phyloP scores from a whole-genome alignment of 2,888 invertebrate genomes.

The Gnatocerus cornutus region DNA sequence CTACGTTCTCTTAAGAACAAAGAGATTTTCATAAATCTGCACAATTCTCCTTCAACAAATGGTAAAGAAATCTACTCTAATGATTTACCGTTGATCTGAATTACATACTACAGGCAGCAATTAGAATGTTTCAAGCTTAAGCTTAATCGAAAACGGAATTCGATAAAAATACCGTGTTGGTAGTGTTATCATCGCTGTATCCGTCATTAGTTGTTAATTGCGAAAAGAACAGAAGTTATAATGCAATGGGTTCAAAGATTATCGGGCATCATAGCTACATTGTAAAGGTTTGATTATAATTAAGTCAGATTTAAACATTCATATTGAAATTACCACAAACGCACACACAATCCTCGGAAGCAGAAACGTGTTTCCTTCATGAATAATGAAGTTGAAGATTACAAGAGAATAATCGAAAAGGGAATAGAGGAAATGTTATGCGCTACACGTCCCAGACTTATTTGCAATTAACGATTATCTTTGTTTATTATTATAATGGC shows the following conservation, averaged over 20 bases:
- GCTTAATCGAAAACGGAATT: slow-evolving; percentile 42
- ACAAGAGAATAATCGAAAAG: slow-evolving; percentile 34
- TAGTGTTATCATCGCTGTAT: slow-evolving; percentile 33
- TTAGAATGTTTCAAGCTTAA: slow-evolving; percentile 14
- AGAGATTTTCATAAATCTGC: neutral
- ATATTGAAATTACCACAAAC: slow-evolving; percentile 33
- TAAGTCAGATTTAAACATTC: slow-evolving; percentile 30
- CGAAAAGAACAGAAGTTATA: slow-evolving; percentile 9
- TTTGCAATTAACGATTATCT: slow-evolving; percentile 25
- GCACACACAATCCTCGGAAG: slow-evolving; percentile 40
- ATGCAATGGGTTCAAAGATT: slow-evolving; percentile 25
- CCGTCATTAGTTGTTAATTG: slow-evolving; percentile 19
- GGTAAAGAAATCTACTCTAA: no score
- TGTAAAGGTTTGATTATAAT: slow-evolving; percentile 21
- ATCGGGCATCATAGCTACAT: slow-evolving; percentile 10
- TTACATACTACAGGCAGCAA: neutral
- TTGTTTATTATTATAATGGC: slow-evolving; percentile 23
- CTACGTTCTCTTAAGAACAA: neutral
- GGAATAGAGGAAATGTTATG: slow-evolving; percentile 25
- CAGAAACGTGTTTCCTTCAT: slow-evolving; percentile 39
- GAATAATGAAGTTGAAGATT: slow-evolving; percentile 33
- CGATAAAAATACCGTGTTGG: slow-evolving; percentile 32
- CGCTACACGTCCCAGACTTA: slow-evolving; percentile 12
- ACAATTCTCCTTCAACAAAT: no score
- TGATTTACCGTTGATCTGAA: slow-evolving; percentile 1